Conservation (phyloP, 2,888 invertebrate genomes). For the Furcula furcula region DNA sequence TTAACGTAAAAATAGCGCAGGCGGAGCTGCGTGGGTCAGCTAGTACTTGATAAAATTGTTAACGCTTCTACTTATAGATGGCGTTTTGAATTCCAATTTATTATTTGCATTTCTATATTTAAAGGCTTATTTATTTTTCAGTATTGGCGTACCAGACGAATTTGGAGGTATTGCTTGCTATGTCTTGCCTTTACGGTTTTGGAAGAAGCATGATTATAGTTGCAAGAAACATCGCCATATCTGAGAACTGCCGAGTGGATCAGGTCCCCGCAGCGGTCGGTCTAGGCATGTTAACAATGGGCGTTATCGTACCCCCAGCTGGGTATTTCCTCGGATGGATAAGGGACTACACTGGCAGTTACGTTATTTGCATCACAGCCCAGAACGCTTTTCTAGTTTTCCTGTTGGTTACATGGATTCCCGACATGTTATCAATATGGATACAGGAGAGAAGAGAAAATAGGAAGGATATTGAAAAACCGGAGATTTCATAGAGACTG, state of each 20-base stretch:
- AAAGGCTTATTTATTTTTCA: slow-evolving; percentile 58
- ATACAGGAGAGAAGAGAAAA: slow-evolving; percentile 52
- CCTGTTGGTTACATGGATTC: slow-evolving; percentile 81
- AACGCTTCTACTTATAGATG: no score
- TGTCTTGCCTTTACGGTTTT: slow-evolving; percentile 85
- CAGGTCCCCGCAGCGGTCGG: slow-evolving; percentile 87
- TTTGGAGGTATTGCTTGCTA: slow-evolving; percentile 70
- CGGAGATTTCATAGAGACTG: slow-evolving; percentile 37
- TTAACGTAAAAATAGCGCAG: no score
- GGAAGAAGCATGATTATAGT: slow-evolving; percentile 88
- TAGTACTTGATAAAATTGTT: no score
- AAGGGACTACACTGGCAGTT: slow-evolving; percentile 84
- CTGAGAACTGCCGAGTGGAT: slow-evolving; percentile 81
- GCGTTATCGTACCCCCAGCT: slow-evolving; percentile 83
- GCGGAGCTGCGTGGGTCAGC: no score
- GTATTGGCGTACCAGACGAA: slow-evolving; percentile 84
- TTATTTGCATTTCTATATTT: no score
- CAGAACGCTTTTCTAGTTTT: slow-evolving; percentile 80
- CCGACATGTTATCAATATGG: slow-evolving; percentile 75
- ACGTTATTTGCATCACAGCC: slow-evolving; percentile 83
- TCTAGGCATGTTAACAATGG: slow-evolving; percentile 87
- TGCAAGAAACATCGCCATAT: slow-evolving; percentile 86
- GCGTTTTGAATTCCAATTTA: no score
- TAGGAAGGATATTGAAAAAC: slow-evolving; percentile 37
- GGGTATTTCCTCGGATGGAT: slow-evolving; percentile 86